Conservation (phyloP, 2,888 invertebrate genomes). For the Drosophila macrospina region DNA sequence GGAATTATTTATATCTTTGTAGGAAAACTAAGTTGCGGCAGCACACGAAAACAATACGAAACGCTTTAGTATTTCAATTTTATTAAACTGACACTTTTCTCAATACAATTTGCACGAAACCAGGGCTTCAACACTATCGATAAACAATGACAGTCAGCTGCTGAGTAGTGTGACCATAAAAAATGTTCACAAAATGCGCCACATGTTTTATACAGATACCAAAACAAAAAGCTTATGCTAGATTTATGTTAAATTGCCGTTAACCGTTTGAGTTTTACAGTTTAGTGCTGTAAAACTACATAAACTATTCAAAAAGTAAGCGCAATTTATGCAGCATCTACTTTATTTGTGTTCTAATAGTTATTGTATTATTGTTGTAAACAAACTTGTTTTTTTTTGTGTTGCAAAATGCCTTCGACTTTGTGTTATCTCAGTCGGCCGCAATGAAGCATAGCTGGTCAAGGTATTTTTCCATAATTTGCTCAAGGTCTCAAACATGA, state of each 20-base stretch:
- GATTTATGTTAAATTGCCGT: not conserved
- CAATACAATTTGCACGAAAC: conserved; percentile 46
- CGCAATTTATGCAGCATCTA: not conserved
- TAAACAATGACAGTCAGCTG: conserved; percentile 20
- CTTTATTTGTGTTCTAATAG: not conserved
- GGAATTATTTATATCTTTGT: conserved; percentile 21
- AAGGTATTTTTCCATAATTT: conserved; percentile 41
- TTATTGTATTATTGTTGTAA: not conserved
- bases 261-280: not conserved
- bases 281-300: conserved; percentile 15
- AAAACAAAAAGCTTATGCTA: too few relatives aligned
- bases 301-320: conserved; percentile 4
- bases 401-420: too few relatives aligned
- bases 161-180: conserved; percentile 32
- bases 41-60: conserved; percentile 49
- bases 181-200: not conserved
- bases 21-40: conserved; percentile 27
- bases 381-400: conserved; percentile 7
- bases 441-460: too few relatives aligned
- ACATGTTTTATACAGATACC: not conserved
- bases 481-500: conserved; percentile 38
- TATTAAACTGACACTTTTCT: conserved; percentile 63
- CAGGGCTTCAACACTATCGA: conserved; percentile 24
- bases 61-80: conserved; percentile 47
- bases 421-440: too few relatives aligned